Evolutionary conservation across 2,113 vertebrate genomes (phyloP).

Genomic region (Corythoichthys intestinalis): DNA sequence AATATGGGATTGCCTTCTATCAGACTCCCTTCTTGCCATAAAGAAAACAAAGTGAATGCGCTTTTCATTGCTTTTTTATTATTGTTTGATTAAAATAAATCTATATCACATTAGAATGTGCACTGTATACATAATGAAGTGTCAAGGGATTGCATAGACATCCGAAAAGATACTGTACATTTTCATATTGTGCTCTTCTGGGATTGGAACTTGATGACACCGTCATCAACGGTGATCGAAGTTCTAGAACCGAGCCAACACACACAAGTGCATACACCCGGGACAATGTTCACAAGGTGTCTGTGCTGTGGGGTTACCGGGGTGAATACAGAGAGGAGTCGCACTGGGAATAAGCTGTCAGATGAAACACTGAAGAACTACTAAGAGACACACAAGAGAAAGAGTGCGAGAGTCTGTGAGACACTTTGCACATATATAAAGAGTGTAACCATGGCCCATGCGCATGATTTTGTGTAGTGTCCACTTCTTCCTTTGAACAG

Average conservation of each 20-base stretch:
- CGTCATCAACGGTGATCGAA: neutral
- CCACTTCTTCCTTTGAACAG: conserved; percentile 22
- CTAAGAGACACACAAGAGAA: conserved; percentile 51
- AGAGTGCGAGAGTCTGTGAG: conserved; percentile 33
- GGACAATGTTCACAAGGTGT: conserved; percentile 72
- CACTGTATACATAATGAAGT: neutral
- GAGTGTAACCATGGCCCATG: conserved; percentile 25
- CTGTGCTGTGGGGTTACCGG: conserved; percentile 68
- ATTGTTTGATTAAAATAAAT: neutral
- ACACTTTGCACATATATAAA: conserved; percentile 4
- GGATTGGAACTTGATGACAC: neutral
- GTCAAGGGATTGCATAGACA: neutral
- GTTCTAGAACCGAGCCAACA: neutral
- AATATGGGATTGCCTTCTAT: neutral
- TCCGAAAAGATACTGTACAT: neutral
- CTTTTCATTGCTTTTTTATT: neutral
- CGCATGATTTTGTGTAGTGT: conserved; percentile 18
- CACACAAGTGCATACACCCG: conserved; percentile 45
- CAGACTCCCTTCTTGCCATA: neutral
- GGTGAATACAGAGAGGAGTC: conserved; percentile 73
- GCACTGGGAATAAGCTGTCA: conserved; percentile 75
- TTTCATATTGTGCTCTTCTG: neutral
- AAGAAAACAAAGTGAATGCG: neutral
- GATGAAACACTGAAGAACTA: conserved; percentile 71
- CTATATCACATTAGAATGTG: neutral